Percentiles rank a stretch among this genome's conserved stretches.
Conservation (phyloP, 2,888 invertebrate genomes). For the Xylota segnis region DNA sequence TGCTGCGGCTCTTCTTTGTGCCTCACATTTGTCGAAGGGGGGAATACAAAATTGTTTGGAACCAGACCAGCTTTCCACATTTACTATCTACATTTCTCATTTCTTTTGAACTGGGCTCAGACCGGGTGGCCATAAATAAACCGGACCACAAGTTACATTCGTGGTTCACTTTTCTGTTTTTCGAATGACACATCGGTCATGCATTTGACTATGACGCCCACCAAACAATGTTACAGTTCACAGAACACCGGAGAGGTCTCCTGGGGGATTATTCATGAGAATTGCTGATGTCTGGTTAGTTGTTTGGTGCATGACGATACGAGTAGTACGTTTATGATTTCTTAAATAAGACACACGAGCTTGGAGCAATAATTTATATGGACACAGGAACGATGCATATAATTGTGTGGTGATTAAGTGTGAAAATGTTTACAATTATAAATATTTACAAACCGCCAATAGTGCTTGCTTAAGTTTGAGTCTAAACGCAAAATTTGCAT, state of each 20-base stretch:
- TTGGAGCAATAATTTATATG: not conserved
- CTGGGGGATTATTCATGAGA: constrained; percentile 27
- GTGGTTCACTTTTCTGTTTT: not conserved
- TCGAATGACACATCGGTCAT: constrained; percentile 62
- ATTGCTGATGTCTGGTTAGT: not conserved
- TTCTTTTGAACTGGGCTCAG: constrained; percentile 10
- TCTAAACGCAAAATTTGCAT: not conserved
- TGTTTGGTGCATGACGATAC: constrained; percentile 16
- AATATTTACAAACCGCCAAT: not conserved
- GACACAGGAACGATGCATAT: not conserved
- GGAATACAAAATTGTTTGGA: not conserved
- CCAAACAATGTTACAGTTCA: constrained; percentile 57
- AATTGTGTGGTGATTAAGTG: constrained; percentile 1
- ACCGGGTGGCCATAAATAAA: constrained; percentile 29
- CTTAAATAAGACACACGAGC: not conserved
- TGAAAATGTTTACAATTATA: constrained; percentile 4
- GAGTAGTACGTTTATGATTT: not conserved
- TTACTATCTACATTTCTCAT: constrained; percentile 27
- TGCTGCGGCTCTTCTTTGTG: constrained; percentile 28
- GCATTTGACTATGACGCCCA: constrained; percentile 72
- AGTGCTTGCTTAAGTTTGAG: not conserved
- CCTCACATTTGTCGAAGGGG: constrained; percentile 3
- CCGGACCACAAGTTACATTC: constrained; percentile 32
- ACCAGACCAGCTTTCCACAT: constrained; percentile 26
- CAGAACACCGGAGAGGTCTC: constrained; percentile 29